Evolutionary conservation across 2,888 invertebrate genomes (phyloP).

Genomic region (Lithophane socia): DNA sequence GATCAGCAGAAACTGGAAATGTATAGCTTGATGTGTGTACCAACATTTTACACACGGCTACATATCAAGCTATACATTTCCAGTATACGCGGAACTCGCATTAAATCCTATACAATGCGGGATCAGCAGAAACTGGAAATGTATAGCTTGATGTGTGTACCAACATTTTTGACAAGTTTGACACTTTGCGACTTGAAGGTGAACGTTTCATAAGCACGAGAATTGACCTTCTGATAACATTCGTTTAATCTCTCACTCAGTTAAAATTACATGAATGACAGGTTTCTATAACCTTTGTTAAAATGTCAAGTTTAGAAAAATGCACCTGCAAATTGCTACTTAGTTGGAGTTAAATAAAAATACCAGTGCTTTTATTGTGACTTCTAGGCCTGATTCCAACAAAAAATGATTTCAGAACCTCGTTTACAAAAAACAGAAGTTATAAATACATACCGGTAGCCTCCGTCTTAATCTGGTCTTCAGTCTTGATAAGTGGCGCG

Average conservation of each 20-base stretch:
- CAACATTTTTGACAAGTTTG: no score
- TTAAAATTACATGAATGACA: background rate
- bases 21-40: no score
- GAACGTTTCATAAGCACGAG: no score
- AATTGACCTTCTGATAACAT: background rate
- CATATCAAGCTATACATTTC: no score
- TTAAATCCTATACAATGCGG: no score
- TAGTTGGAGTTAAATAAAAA: background rate
- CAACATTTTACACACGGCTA: no score
- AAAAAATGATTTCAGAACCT: background rate
- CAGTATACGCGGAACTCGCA: no score
- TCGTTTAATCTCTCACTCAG: background rate
- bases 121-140: no score
- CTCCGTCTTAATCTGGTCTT: constrained; percentile 83
- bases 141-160: no score
- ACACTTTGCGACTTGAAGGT: no score
- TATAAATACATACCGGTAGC: constrained; percentile 75
- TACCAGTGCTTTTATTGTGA: background rate
- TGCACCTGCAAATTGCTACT: background rate
- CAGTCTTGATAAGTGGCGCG: constrained; percentile 80
- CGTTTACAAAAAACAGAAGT: background rate
- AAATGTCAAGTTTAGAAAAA: background rate
- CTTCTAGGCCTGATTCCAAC: background rate
- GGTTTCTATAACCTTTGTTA: no score
- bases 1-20: no score